Evolutionary conservation across 2,797 vertebrate genomes (phyloP), one percentile per base, ranked within the genome.

Genomic region (Varecia variegata): DNA sequence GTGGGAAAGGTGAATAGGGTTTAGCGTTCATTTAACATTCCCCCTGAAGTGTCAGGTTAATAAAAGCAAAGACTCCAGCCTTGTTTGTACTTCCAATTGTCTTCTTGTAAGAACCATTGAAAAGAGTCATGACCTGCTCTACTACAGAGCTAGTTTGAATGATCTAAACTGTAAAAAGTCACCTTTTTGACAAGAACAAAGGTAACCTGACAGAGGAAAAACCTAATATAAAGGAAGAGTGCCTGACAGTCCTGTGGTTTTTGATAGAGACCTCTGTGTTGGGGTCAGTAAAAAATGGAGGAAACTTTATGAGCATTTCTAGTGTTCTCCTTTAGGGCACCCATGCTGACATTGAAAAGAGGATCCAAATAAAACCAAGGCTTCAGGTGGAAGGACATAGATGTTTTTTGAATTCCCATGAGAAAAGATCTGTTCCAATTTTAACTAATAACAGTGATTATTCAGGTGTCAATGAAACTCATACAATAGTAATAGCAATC

Each of bases 321-420:
- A 11, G 10, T 15, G 5, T 20, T 70, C 18, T 96, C 35, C 81
- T 93, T 95, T 92, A 97, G 27, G 25, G 13, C 7, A 52, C 67
- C 27, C 45, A 52, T 18, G 25, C 12, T 77, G 38, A 7, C 8
- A 18, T 5, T 88, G 32, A 95, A 95, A 88, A 92, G 25, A 79
- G 9, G 73, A 76, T 92, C 68, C 94, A 96, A 83, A 88, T 92
- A 94, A 97, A 97, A 43, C 1, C 0, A 84, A 96, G 84, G 97
- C 5, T 60, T 67, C 3, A 54, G 13, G 3, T 89, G 12, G 30
- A 96, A 89, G 70, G 60, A 86, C 2, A 8, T 40, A 50, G 83
- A 80, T 25, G 65, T 74, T 5, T 87, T 94, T 89, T 94, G 32
- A 92, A 79, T 90, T 93, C 38, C 18, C 67, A 47, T 43, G 43